Percentiles rank a stretch among this genome's conserved stretches.
These are phyloP conservation scores for Esox masquinongy DNA, from an alignment of 2,797 vertebrate species.

Conservation along the genomic window DNA sequence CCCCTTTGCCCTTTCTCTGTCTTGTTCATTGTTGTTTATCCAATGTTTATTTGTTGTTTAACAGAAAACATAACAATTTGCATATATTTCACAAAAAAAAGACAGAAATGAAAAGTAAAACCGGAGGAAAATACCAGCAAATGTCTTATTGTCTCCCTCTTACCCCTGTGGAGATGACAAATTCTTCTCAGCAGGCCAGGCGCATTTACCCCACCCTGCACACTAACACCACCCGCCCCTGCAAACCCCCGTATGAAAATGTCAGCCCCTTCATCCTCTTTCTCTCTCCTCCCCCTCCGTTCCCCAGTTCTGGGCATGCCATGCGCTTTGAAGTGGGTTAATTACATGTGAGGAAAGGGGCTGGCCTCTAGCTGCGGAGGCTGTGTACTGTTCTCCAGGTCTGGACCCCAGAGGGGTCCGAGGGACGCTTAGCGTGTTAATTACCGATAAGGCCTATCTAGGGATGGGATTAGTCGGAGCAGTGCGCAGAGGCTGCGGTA, in stretches of 20 bases:
- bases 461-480: background rate
- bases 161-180: too few relatives aligned
- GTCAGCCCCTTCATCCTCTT: background rate
- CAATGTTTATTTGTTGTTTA: too few relatives aligned
- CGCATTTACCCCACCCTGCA: too few relatives aligned
- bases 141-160: too few relatives aligned
- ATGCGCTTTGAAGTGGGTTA: background rate
- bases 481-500: background rate
- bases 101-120: too few relatives aligned
- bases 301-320: background rate
- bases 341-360: background rate
- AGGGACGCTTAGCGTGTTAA: background rate
- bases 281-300: constrained; percentile 20
- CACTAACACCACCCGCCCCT: too few relatives aligned
- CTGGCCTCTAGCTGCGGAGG: background rate
- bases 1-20: constrained; percentile 21
- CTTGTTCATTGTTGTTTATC: background rate
- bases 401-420: background rate
- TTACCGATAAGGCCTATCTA: background rate
- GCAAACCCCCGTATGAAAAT: too few relatives aligned
- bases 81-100: too few relatives aligned
- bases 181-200: too few relatives aligned
- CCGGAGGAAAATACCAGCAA: too few relatives aligned
- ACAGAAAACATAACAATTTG: too few relatives aligned
- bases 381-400: background rate